Conservation (phyloP, 2,797 vertebrate species). For the Phoebastria nigripes region DNA sequence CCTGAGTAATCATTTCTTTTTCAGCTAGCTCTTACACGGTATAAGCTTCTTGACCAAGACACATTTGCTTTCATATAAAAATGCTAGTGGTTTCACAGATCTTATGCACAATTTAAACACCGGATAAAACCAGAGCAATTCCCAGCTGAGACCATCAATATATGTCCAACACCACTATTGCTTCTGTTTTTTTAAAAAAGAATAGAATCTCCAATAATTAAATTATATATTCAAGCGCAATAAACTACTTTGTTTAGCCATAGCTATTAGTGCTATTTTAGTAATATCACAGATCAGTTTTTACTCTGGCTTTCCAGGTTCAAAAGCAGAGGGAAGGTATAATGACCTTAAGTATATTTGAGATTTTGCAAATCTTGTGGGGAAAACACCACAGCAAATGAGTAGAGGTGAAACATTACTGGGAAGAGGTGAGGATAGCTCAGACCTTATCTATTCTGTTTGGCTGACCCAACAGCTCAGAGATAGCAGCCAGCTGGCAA, state of each 20-base stretch:
- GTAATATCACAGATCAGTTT: background rate
- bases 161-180: background rate
- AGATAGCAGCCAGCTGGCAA: conserved; percentile 3
- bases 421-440: background rate
- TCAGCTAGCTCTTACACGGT: accelerated
- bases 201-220: background rate
- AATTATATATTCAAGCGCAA: background rate
- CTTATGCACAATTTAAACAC: background rate
- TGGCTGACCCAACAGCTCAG: background rate
- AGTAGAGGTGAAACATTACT: background rate
- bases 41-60: background rate
- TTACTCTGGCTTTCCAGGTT: background rate
- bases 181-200: background rate
- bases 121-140: background rate
- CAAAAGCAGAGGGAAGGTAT: background rate
- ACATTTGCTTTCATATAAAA: background rate
- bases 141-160: background rate
- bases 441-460: background rate
- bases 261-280: background rate
- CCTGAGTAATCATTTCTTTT: background rate
- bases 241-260: background rate
- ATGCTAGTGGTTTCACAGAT: background rate
- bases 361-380: background rate
- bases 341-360: accelerated
- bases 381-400: background rate